These are phyloP conservation scores for Cydia splendana DNA, from an alignment of 1,140 invertebrate genomes.

Conservation along the genomic window DNA sequence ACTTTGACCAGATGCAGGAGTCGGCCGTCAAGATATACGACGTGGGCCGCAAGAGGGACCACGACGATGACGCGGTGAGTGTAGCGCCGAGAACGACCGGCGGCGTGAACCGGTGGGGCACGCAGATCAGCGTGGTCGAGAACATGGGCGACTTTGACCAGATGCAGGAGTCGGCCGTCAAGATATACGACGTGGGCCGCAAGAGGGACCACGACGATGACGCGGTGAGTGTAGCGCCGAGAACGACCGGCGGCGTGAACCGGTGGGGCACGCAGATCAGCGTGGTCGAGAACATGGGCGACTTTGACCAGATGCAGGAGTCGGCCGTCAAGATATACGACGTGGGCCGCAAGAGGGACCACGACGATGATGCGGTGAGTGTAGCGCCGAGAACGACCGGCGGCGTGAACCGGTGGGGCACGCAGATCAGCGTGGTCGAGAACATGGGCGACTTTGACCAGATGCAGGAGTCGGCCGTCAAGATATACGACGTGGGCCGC, in stretches of 20 bases:
- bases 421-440: too few relatives aligned
- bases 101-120: too few relatives aligned
- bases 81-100: background rate
- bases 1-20: background rate
- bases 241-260: too few relatives aligned
- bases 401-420: too few relatives aligned
- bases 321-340: conserved; percentile 89
- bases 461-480: conserved; percentile 62
- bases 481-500: too few relatives aligned
- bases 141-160: too few relatives aligned
- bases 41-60: background rate
- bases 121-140: too few relatives aligned
- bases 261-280: too few relatives aligned
- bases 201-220: background rate
- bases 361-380: conserved; percentile 86
- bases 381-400: too few relatives aligned
- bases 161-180: too few relatives aligned
- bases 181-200: conserved; percentile 35
- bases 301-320: conserved; percentile 84
- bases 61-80: background rate
- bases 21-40: conserved; percentile 35
- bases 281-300: too few relatives aligned
- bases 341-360: conserved; percentile 86
- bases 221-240: background rate
- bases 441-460: too few relatives aligned